A percentile compares a stretch with the other conserved stretches of the same genome.
Evolutionary conservation across 2,888 invertebrate species (phyloP).

Genomic region (Thalpophila matura): DNA sequence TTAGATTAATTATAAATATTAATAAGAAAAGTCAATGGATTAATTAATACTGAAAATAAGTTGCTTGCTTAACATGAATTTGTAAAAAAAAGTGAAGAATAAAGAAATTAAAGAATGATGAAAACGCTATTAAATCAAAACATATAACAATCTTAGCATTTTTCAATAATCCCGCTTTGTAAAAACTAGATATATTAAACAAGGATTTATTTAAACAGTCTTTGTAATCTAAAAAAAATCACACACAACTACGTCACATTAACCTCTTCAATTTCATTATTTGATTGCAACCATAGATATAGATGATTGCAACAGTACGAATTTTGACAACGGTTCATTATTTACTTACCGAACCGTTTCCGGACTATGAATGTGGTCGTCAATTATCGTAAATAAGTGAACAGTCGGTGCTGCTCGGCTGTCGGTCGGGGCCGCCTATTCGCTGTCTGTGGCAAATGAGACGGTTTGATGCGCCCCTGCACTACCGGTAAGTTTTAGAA

Average conservation of each 20-base stretch:
- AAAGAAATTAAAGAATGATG: too few relatives aligned
- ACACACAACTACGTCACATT: slow-evolving; percentile 17
- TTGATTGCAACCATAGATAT: too few relatives aligned
- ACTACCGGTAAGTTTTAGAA: slow-evolving; percentile 48
- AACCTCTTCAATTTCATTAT: too few relatives aligned
- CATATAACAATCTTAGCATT: too few relatives aligned
- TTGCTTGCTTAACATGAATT: too few relatives aligned
- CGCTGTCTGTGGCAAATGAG: slow-evolving; percentile 86
- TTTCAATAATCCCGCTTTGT: too few relatives aligned
- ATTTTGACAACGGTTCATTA: slow-evolving; percentile 47
- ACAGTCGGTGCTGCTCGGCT: slow-evolving; percentile 67
- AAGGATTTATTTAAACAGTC: background rate
- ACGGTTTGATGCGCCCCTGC: slow-evolving; percentile 74
- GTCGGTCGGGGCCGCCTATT: slow-evolving; percentile 85
- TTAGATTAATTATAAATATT: too few relatives aligned
- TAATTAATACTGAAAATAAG: too few relatives aligned
- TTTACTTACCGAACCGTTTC: slow-evolving; percentile 54
- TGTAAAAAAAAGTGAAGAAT: too few relatives aligned
- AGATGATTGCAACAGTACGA: slow-evolving; percentile 3
- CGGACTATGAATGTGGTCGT: slow-evolving; percentile 62
- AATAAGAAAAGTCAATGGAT: too few relatives aligned
- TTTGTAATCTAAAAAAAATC: background rate
- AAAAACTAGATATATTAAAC: too few relatives aligned
- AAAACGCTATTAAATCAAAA: too few relatives aligned
- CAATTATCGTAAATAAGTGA: slow-evolving; percentile 80